Percentiles rank a stretch among this genome's conserved stretches.
These are phyloP conservation scores for Disparrhopalites patrizii DNA, from an alignment of 2,888 invertebrate species.

Conservation along the genomic window DNA sequence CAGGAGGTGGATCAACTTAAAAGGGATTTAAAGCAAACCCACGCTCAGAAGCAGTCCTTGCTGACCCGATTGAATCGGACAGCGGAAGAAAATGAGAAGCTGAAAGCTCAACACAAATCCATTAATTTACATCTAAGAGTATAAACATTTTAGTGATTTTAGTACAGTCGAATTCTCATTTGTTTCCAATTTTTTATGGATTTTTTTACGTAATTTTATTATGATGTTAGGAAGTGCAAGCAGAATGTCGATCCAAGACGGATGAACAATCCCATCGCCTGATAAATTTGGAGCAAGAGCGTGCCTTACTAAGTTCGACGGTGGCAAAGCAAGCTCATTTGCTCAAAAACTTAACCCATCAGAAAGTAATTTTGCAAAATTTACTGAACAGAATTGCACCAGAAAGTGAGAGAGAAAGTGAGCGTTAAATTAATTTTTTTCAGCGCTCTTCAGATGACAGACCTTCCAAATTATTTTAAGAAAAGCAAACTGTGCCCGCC, in stretches of 20 bases:
- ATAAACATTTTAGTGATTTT: not conserved
- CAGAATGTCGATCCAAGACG: slow-evolving; percentile 31
- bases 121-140: slow-evolving; percentile 51
- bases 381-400: not conserved
- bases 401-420: no score
- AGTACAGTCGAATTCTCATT: not conserved
- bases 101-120: slow-evolving; percentile 51
- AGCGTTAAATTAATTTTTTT: no score
- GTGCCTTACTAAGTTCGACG: slow-evolving; percentile 31
- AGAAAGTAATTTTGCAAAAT: slow-evolving; percentile 26
- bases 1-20: slow-evolving; percentile 56
- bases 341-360: slow-evolving; percentile 32
- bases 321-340: slow-evolving; percentile 38
- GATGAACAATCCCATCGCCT: slow-evolving; percentile 39
- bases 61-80: slow-evolving; percentile 56
- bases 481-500: no score
- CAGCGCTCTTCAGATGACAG: no score
- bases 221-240: slow-evolving; percentile 40
- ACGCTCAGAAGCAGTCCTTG: slow-evolving; percentile 52
- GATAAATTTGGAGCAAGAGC: slow-evolving; percentile 38
- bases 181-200: not conserved
- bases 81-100: slow-evolving; percentile 55
- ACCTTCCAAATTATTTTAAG: slow-evolving; percentile 8
- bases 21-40: slow-evolving; percentile 54
- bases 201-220: not conserved